A percentile compares a stretch with the other conserved stretches of the same genome.
Conservation (phyloP, 1,140 invertebrate species). For the Asobara japonica region DNA sequence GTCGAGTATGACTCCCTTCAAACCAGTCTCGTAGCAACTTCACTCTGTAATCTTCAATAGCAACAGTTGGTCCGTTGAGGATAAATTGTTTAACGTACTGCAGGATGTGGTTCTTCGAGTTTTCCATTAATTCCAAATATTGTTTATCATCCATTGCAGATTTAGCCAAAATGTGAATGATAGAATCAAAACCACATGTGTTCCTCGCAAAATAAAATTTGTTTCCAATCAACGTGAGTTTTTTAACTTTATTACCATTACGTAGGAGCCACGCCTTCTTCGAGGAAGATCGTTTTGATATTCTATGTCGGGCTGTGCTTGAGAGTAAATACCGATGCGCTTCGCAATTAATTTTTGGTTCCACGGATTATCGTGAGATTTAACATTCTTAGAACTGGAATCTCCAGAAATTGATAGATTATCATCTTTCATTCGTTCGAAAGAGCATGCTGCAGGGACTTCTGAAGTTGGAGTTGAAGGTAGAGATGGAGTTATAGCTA, state of each 20-base stretch:
- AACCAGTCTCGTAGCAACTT: too few species aligned
- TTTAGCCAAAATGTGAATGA: neutral
- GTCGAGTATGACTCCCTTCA: too few species aligned
- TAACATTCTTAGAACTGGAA: too few species aligned
- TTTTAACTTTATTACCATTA: slow-evolving; percentile 13
- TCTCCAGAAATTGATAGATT: too few species aligned
- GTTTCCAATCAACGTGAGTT: neutral
- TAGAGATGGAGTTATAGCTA: too few species aligned
- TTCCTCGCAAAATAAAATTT: slow-evolving; percentile 6
- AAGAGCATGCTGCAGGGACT: too few species aligned
- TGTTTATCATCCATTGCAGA: slow-evolving; percentile 15
- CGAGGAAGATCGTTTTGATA: neutral
- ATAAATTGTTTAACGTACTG: neutral
- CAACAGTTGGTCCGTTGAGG: too few species aligned
- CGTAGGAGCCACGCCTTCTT: slow-evolving; percentile 1
- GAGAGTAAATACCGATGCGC: slow-evolving; percentile 15
- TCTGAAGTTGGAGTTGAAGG: too few species aligned
- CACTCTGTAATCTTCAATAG: too few species aligned
- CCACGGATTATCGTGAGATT: neutral
- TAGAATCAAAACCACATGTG: slow-evolving; percentile 21
- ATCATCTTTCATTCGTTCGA: too few species aligned
- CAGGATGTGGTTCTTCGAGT: slow-evolving; percentile 10
- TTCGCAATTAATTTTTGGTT: neutral
- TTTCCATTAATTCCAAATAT: slow-evolving; percentile 1
- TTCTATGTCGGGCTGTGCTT: slow-evolving; percentile 14